Conservation (phyloP, 2,113 vertebrate genomes). For the Oryctolagus cuniculus region mOryCun1.1 NC_091438.1:12767501-12768000, state of each 20-base stretch:
- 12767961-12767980: background rate
- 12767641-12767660: background rate
- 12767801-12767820: background rate
- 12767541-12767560: background rate
- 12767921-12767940: background rate
- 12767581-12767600: background rate
- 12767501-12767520: background rate
- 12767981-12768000: background rate
- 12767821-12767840: background rate
- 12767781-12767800: background rate
- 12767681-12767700: background rate
- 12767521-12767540: too few species aligned
- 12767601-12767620: background rate
- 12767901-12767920: background rate
- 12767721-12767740: background rate
- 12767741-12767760: background rate
- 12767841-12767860: background rate
- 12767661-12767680: background rate
- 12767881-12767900: background rate
- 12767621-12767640: background rate
- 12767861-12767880: background rate
- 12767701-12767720: background rate
- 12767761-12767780: background rate
- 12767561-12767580: conserved; percentile 34
- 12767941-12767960: background rate